phyloP scores from a whole-genome alignment of 2,888 invertebrate genomes.

The Leucozona laternaria region DNA sequence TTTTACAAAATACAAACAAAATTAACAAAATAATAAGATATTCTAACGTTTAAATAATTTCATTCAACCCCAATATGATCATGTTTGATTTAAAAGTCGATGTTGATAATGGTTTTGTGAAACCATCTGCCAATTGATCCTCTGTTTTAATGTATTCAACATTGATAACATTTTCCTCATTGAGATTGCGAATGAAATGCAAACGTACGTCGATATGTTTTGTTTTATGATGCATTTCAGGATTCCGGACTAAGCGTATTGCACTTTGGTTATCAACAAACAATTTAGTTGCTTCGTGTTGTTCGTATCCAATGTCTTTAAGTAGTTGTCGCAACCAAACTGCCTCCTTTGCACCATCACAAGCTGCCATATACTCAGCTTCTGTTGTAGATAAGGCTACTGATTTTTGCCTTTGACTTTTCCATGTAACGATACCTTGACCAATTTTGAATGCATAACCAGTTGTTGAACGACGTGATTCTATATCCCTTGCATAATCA shows the following conservation, averaged over 20 bases:
- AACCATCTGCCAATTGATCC: slow-evolving; percentile 11
- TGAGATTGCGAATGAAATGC: background rate
- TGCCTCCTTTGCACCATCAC: slow-evolving; percentile 1
- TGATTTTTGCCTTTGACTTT: slow-evolving; percentile 4
- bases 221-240: slow-evolving; percentile 7
- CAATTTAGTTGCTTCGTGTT: background rate
- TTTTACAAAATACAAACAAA: background rate
- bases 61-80: background rate
- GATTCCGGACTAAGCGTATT: slow-evolving; percentile 2
- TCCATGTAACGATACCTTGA: slow-evolving; percentile 9
- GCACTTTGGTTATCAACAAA: background rate
- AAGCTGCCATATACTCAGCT: background rate
- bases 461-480: slow-evolving; percentile 12
- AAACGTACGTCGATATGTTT: background rate
- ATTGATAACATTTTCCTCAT: background rate
- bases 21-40: background rate
- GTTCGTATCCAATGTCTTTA: background rate
- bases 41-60: background rate
- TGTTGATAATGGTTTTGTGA: slow-evolving; percentile 7
- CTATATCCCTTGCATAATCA: slow-evolving; percentile 11
- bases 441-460: background rate
- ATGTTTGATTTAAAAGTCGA: slow-evolving; percentile 4
- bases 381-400: background rate
- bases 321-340: background rate
- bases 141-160: background rate